Evolutionary conservation across 2,888 invertebrate species (phyloP).

Genomic region (Sialis fuliginosa): DNA sequence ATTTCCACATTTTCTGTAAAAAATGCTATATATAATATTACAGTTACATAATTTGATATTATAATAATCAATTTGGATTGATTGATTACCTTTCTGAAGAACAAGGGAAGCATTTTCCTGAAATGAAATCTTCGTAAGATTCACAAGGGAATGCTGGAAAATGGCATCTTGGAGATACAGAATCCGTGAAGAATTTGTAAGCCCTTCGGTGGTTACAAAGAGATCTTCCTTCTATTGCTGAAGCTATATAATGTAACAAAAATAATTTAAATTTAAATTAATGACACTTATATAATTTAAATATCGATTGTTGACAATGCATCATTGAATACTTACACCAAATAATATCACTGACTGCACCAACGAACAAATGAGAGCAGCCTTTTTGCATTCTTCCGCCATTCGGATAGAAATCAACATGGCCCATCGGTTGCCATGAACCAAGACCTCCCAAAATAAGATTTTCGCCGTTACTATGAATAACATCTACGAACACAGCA

Average conservation of each 20-base stretch:
- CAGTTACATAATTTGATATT: not conserved
- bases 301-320: not conserved
- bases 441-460: constrained; percentile 69
- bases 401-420: constrained; percentile 84
- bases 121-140: constrained; percentile 66
- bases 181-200: constrained; percentile 88
- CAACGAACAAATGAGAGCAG: constrained; percentile 80
- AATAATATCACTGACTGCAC: constrained; percentile 77
- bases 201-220: constrained; percentile 86
- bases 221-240: constrained; percentile 69
- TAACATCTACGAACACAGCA: constrained; percentile 80
- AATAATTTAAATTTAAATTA: not conserved
- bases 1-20: constrained; percentile 50
- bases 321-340: constrained; percentile 43
- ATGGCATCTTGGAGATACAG: constrained; percentile 76
- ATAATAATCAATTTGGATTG: not conserved
- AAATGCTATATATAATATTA: constrained; percentile 1
- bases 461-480: constrained; percentile 86
- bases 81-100: constrained; percentile 22
- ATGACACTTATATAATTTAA: not conserved
- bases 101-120: constrained; percentile 61
- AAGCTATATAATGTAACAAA: constrained; percentile 29
- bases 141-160: constrained; percentile 84
- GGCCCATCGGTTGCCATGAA: constrained; percentile 81
- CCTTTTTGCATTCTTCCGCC: constrained; percentile 85